phyloP scores from a whole-genome alignment of 1,140 invertebrate genomes.

The Drosophila orena region DNA sequence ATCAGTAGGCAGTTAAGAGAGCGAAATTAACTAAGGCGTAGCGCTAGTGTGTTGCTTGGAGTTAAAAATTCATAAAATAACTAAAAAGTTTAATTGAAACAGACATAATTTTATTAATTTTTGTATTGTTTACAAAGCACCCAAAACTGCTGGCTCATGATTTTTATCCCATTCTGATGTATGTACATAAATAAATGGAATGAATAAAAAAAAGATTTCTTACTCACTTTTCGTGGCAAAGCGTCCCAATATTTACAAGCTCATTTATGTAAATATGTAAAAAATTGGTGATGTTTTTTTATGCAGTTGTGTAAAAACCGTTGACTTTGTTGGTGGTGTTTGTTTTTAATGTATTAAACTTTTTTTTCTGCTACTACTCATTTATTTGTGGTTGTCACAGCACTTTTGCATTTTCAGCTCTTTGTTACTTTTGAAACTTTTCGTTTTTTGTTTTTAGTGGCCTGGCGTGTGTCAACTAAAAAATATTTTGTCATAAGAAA shows the following conservation, averaged over 20 bases:
- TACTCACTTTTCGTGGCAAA: conserved; percentile 36
- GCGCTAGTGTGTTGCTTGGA: no score
- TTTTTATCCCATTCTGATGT: conserved; percentile 4
- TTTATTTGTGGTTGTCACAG: conserved; percentile 51
- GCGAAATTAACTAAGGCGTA: no score
- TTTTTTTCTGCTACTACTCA: conserved; percentile 19
- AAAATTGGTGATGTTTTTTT: conserved; percentile 11
- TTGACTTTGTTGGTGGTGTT: conserved; percentile 27
- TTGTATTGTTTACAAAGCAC: background rate
- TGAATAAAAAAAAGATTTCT: conserved; percentile 27
- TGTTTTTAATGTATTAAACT: conserved; percentile 8
- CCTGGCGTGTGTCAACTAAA: conserved; percentile 32
- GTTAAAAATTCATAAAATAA: no score
- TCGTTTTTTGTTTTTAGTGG: conserved; percentile 11
- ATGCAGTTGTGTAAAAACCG: conserved; percentile 10
- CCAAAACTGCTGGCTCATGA: background rate
- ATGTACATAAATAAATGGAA: background rate
- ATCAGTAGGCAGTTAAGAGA: background rate
- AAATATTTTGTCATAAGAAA: conserved; percentile 60
- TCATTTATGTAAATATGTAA: conserved; percentile 29
- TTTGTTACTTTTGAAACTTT: background rate
- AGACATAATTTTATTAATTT: conserved; percentile 1
- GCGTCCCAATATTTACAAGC: conserved; percentile 38
- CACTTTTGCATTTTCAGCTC: conserved; percentile 57
- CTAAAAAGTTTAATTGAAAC: background rate